These are phyloP conservation scores for Characodon lateralis DNA, from an alignment of 2,797 vertebrate genomes.

Conservation along the genomic window DNA sequence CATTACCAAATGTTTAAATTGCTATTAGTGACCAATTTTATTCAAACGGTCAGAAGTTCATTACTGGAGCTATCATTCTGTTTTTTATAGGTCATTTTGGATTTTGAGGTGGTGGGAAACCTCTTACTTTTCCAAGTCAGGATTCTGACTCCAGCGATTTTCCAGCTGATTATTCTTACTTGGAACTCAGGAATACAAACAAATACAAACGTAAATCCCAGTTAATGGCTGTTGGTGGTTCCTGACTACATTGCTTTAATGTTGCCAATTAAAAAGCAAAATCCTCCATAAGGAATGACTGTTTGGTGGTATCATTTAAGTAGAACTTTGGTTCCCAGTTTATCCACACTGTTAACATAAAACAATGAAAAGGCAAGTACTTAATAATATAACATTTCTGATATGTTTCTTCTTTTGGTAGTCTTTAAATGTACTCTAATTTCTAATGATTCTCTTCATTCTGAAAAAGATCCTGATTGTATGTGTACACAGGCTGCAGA, in stretches of 20 bases:
- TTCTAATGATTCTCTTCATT: neutral
- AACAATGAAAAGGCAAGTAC: neutral
- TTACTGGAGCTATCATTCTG: no score
- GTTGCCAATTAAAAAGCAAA: neutral
- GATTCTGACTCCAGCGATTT: no score
- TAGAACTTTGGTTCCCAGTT: neutral
- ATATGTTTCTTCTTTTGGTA: neutral
- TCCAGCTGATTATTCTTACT: neutral
- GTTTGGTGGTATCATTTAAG: neutral
- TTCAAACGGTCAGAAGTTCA: no score
- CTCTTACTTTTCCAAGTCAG: no score
- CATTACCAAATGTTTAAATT: no score
- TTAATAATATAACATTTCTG: neutral
- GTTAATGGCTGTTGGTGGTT: neutral
- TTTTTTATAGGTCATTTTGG: no score
- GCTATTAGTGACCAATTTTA: no score
- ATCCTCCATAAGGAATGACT: neutral
- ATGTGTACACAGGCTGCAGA: neutral
- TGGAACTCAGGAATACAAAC: neutral
- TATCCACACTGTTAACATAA: neutral
- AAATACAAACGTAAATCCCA: neutral
- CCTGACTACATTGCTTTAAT: neutral
- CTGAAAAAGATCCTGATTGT: neutral
- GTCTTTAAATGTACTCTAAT: neutral
- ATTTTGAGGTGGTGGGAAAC: no score